Evolutionary conservation across 1,140 invertebrate genomes (phyloP).

Genomic region (Bombus confusus): DNA sequence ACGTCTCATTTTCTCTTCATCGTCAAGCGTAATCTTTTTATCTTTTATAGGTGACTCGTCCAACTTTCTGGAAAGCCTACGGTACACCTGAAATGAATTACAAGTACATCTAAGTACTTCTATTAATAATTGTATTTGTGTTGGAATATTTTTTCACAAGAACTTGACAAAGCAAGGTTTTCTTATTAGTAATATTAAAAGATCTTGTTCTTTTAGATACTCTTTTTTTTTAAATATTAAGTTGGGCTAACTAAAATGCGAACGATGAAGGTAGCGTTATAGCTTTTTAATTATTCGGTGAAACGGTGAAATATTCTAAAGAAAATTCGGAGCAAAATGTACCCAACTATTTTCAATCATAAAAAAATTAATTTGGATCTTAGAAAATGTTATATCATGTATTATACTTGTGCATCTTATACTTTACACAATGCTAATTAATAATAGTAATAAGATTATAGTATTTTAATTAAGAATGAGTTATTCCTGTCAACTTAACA

Average conservation of each 20-base stretch:
- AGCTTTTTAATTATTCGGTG: no score
- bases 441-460: neutral
- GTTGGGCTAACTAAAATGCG: no score
- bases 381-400: no score
- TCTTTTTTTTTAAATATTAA: no score
- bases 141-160: neutral
- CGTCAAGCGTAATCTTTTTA: conserved; percentile 69
- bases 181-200: no score
- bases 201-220: no score
- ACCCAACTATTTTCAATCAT: no score
- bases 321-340: no score
- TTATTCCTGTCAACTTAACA: neutral
- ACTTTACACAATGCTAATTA: neutral
- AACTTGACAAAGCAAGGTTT: no score
- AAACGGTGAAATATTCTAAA: no score
- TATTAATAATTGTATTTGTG: neutral
- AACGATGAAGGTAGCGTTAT: no score
- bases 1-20: conserved; percentile 79
- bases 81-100: conserved; percentile 14
- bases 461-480: neutral
- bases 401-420: neutral
- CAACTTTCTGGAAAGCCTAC: conserved; percentile 2
- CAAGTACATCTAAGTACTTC: neutral
- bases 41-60: conserved; percentile 72
- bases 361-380: no score